A percentile compares a stretch with the other conserved stretches of the same genome.
Evolutionary conservation across 2,797 vertebrate species (phyloP).

Genomic region (Naso thynnoides): DNA sequence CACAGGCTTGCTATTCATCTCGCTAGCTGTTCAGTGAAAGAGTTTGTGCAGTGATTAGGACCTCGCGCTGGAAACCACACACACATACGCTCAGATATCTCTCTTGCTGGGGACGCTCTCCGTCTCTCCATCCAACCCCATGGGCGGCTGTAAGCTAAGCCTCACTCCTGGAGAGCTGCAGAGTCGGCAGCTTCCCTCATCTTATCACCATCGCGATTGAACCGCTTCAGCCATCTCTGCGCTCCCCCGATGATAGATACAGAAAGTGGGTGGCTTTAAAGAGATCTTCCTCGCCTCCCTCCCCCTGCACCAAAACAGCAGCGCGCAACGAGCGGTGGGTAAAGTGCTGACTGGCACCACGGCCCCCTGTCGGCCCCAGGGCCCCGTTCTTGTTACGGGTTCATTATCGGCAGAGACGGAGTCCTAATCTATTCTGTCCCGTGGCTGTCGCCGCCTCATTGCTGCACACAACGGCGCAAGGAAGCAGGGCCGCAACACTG

Average conservation of each 20-base stretch:
- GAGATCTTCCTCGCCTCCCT: conserved; percentile 39
- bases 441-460: conserved; percentile 59
- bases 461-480: conserved; percentile 33
- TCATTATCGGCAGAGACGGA: conserved; percentile 72
- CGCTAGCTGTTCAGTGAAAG: conserved; percentile 22
- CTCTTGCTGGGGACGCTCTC: conserved; percentile 11
- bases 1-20: conserved; percentile 44
- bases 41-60: conserved; percentile 62
- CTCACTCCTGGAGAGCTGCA: conserved; percentile 66
- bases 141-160: conserved; percentile 62
- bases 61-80: conserved; percentile 41
- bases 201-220: conserved; percentile 79
- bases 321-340: conserved; percentile 7
- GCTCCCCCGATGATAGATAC: conserved; percentile 71
- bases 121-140: conserved; percentile 42
- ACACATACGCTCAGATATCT: conserved; percentile 14
- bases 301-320: conserved; percentile 26
- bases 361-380: conserved; percentile 52
- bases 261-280: conserved; percentile 73
- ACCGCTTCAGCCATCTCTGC: conserved; percentile 64
- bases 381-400: conserved; percentile 61
- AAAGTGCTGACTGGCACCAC: conserved; percentile 70
- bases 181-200: conserved; percentile 74
- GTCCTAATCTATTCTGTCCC: conserved; percentile 71
- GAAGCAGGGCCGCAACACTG: conserved; percentile 31